Percentiles rank a stretch among this genome's conserved stretches.
Conservation (phyloP, 2,888 invertebrate species). For the Iphiclides podalirius region DNA sequence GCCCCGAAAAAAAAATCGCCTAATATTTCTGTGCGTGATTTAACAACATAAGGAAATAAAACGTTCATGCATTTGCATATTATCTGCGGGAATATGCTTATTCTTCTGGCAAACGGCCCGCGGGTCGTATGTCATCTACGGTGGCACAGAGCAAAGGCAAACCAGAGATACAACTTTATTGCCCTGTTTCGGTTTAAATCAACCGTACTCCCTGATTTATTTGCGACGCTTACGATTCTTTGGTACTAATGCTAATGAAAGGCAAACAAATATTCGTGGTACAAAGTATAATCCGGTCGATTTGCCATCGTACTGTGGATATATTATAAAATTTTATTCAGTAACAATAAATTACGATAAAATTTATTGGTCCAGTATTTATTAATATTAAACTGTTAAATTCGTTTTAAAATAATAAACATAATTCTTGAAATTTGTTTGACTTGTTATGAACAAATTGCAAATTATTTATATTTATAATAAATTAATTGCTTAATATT, state of each 20-base stretch:
- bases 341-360: no score
- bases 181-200: slow-evolving; percentile 7
- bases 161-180: slow-evolving; percentile 12
- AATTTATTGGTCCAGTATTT: no score
- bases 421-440: no score
- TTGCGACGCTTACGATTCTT: slow-evolving; percentile 5
- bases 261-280: background rate
- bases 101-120: slow-evolving; percentile 15
- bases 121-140: slow-evolving; percentile 16
- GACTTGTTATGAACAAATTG: no score
- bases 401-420: no score
- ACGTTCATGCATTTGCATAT: slow-evolving; percentile 19
- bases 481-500: no score
- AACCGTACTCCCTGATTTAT: slow-evolving; percentile 6
- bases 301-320: no score
- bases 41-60: slow-evolving; percentile 21
- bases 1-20: slow-evolving; percentile 14
- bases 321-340: no score
- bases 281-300: no score
- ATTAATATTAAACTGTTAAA: no score
- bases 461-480: no score
- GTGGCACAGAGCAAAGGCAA: slow-evolving; percentile 11
- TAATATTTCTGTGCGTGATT: slow-evolving; percentile 15
- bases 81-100: slow-evolving; percentile 19
- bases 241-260: slow-evolving; percentile 11